Base-by-base conservation (phyloP, 2,888 invertebrate genomes). In the Macrostomum cliftonense region DNA sequence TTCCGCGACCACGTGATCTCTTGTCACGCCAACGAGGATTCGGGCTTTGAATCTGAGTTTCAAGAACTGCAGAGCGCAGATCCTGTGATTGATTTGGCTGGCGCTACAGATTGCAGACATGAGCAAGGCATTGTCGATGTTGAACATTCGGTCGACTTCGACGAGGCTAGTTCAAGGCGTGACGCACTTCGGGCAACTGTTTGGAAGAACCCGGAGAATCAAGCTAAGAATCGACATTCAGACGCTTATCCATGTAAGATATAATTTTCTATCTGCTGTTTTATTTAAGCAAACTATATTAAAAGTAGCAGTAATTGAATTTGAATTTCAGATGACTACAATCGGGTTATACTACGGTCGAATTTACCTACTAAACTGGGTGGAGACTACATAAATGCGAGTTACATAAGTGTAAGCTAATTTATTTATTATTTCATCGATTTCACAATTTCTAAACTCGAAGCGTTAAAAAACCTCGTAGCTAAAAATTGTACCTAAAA, bases 231-330 rank as follows among this genome's bases (percentile, higher is more conserved):
- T 71, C 78, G 91, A 64, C 93, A 93, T 73, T 76, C 88, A 49
- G 93, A 93, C 66, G 91, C 93, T 55, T 82, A 88, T 59, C 89
- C 91, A 49, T 93, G 89, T 89, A 75, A 80, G 85, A n/a, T 80
- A 16, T 46, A 36, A 61, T 39, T 36, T 37, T 46, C 39, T 39
- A 45, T 19, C 47, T 42, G 40, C 40, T 66, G 59, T 9, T 28
- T 28, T 28, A 9, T 28, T 9, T 4, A 28, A 7, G 5, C 9
- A 28, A 28, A 9, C 4, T 28, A 28, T 28, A 9, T 28, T 9
- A 28, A 28, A 28, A 28, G 28, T 28, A 7, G 28, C 28, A 4
- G 4, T 28, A 7, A 4, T 28, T 28, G 9, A 28, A 4, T 9
- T 4, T 28, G 5, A 28, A 28, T 28, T 60, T 42, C 58, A 71